These are phyloP conservation scores for Hydrolagus colliei DNA, from an alignment of 2,797 vertebrate species.

Conservation along the genomic window DNA sequence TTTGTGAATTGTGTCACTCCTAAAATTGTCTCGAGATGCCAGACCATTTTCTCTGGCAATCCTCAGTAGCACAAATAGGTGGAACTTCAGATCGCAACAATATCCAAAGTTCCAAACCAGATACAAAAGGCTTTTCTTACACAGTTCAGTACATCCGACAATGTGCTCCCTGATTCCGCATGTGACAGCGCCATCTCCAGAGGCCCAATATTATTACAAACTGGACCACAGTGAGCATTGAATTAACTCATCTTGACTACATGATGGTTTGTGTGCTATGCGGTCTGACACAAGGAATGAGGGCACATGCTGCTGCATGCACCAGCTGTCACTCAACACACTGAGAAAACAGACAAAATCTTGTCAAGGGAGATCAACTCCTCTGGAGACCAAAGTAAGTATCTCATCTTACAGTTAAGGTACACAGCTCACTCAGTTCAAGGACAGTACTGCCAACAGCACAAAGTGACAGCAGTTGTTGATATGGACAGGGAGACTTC, in stretches of 20 bases:
- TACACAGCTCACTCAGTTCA: conserved; percentile 48
- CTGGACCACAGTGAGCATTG: conserved; percentile 44
- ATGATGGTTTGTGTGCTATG: conserved; percentile 55
- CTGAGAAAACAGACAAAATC: conserved; percentile 52
- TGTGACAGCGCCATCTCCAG: conserved; percentile 59
- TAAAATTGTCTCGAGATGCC: background rate
- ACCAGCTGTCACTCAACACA: conserved; percentile 51
- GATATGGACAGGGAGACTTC: conserved; percentile 30
- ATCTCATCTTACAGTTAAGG: conserved; percentile 38
- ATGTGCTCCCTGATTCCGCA: background rate
- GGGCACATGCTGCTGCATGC: conserved; percentile 51
- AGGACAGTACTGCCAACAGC: conserved; percentile 43
- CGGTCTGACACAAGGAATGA: conserved; percentile 39
- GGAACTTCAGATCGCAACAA: background rate
- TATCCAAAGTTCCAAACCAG: background rate
- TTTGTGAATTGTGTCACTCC: background rate
- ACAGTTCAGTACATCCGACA: conserved; percentile 14
- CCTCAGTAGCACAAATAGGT: background rate
- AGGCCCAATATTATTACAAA: conserved; percentile 53
- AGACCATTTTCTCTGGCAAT: background rate
- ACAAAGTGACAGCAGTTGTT: conserved; percentile 38
- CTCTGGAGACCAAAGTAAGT: conserved; percentile 51
- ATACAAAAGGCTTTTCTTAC: conserved; percentile 23
- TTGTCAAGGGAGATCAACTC: conserved; percentile 55
- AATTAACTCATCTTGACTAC: conserved; percentile 66